A percentile compares a stretch with the other conserved stretches of the same genome.
Evolutionary conservation across 2,113 vertebrate genomes (phyloP).

Genomic region (Corythoichthys intestinalis): DNA sequence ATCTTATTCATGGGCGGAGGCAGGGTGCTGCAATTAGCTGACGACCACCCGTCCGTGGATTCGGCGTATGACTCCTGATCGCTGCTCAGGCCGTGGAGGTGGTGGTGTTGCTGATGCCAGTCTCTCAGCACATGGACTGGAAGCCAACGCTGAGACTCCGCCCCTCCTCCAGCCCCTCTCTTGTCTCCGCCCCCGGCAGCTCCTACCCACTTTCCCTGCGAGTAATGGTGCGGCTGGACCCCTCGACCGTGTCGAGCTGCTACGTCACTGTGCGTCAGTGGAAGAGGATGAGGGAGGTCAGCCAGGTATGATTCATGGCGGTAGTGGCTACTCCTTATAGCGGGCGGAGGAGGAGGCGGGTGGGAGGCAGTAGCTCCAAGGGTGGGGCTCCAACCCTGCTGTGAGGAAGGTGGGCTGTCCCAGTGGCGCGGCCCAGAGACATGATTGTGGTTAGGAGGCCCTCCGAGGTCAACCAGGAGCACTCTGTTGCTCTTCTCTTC

Average conservation of each 20-base stretch:
- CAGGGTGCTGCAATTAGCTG: constrained; percentile 92
- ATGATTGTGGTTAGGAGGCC: constrained; percentile 71
- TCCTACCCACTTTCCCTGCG: constrained; percentile 73
- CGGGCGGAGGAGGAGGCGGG: constrained; percentile 58
- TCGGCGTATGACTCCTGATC: constrained; percentile 97
- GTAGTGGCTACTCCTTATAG: constrained; percentile 82
- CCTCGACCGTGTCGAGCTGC: constrained; percentile 72
- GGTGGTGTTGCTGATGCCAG: constrained; percentile 81
- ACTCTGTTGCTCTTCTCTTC: constrained; percentile 90
- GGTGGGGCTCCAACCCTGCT: constrained; percentile 69
- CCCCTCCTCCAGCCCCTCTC: constrained; percentile 47
- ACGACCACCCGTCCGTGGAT: constrained; percentile 96
- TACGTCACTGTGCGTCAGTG: constrained; percentile 75
- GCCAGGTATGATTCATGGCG: constrained; percentile 76
- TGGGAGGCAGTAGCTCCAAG: constrained; percentile 52
- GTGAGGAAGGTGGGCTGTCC: constrained; percentile 77
- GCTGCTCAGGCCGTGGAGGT: constrained; percentile 70
- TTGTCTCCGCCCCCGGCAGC: constrained; percentile 57
- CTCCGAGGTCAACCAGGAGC: constrained; percentile 88
- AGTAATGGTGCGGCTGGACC: constrained; percentile 70
- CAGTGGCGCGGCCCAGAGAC: constrained; percentile 66
- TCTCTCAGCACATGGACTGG: constrained; percentile 89
- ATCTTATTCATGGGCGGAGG: constrained; percentile 98
- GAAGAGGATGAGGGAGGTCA: constrained; percentile 75
- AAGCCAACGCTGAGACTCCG: constrained; percentile 81